Evolutionary conservation across 2,113 vertebrate species (phyloP), one percentile per base, ranked within the genome.

Genomic region (Odobenus rosmarus): DNA sequence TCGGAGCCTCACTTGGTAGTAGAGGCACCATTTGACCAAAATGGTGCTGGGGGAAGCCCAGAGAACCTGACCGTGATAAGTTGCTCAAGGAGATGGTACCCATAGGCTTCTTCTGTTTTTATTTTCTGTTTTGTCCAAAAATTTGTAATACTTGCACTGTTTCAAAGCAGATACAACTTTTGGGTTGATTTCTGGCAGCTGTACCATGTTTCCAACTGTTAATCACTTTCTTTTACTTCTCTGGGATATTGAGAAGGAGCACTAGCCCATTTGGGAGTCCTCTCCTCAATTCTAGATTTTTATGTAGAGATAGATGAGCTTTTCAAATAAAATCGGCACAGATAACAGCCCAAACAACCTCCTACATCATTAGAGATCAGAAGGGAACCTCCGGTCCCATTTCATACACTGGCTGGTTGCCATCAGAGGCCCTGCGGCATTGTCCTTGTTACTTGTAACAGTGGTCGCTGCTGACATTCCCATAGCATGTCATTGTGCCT

Each of bases 151-250:
- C 1, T 8, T 42, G 1, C 1, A 4, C 26, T 74, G 3, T 92
- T 95, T 97, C 61, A 86, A 93, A 96, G 55, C 67, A 87, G 49
- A 39, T 59, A 46, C 2, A 53, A 53, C 4, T 61, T 87, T n/a
- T 11, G 36, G 33, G 10, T 57, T 82, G 69, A 57, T 88, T 88
- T 79, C 42, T 87, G 46, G 69, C 36, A 96, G 13, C 14, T 90
- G 46, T 77, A 5, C 77, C 11, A 18, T 64, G 64, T 69, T 74
- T 92, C 64, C 49, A 62, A 57, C n/a, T 33, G 3, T 69, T 87
- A 19, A 19, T 28, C 57, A 31, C 31, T 88, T 88, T 71, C 33
- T 80, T 94, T 86, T 31, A 8, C 51, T 96, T 95, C 33, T 23
- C 61, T 71, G 18, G 88, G 46, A 81, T 85, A 81, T 72, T 71